Evolutionary conservation across 2,797 vertebrate species (phyloP).

Genomic region (Sebastes glaucus): DNA sequence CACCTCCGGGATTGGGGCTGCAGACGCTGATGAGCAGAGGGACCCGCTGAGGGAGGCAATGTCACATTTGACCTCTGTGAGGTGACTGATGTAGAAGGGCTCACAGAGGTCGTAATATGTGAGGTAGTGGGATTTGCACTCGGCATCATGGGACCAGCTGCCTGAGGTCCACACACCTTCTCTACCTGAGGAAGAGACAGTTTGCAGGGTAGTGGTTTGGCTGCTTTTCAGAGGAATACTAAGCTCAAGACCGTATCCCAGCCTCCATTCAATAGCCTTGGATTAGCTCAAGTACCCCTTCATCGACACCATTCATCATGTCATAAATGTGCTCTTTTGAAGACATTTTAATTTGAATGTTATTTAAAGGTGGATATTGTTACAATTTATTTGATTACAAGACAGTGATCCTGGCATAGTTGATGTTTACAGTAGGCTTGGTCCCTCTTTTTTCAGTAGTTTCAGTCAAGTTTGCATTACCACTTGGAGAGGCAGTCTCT

Average conservation of each 20-base stretch:
- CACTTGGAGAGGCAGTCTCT: background rate
- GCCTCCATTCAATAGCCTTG: too few species aligned
- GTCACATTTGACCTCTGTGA: constrained; percentile 24
- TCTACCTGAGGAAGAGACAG: constrained; percentile 69
- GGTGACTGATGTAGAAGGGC: constrained; percentile 18
- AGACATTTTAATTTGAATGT: background rate
- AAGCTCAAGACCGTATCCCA: too few species aligned
- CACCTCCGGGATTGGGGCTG: constrained; percentile 83
- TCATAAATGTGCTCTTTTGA: background rate
- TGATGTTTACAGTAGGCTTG: background rate
- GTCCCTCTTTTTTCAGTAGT: background rate
- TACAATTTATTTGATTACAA: background rate
- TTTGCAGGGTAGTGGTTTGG: background rate
- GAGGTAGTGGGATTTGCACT: constrained; percentile 51
- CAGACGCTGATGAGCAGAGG: constrained; percentile 36
- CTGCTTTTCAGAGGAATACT: background rate
- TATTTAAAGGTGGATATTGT: background rate
- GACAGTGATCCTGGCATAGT: background rate
- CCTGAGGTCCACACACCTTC: constrained; percentile 80
- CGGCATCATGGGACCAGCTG: constrained; percentile 42
- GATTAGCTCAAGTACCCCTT: background rate
- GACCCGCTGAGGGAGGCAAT: constrained; percentile 17
- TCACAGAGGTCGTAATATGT: background rate
- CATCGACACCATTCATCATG: background rate
- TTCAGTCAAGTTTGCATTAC: background rate